Conservation (phyloP, 2,797 vertebrate genomes). For the Sphaeramia orbicularis region DNA sequence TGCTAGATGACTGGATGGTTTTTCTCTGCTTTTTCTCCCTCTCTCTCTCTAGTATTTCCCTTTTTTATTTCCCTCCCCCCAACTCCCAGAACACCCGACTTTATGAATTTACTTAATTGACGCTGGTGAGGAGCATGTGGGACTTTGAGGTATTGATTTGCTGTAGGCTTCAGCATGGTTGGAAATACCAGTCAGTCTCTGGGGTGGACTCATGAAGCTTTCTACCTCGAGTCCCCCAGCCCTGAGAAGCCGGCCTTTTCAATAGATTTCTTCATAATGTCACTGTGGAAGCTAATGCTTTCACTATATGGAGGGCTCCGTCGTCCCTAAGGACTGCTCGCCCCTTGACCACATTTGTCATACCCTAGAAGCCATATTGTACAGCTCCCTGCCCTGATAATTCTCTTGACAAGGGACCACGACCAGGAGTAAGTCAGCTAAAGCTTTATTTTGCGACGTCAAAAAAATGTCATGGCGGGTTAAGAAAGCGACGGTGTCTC, state of each 20-base stretch:
- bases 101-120: slow-evolving; percentile 85
- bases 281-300: slow-evolving; percentile 77
- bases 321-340: slow-evolving; percentile 58
- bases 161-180: slow-evolving; percentile 70
- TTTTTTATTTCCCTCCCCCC: slow-evolving; percentile 29
- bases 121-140: slow-evolving; percentile 68
- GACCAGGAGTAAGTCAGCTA: slow-evolving; percentile 56
- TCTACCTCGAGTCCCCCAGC: slow-evolving; percentile 67
- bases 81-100: slow-evolving; percentile 67
- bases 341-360: slow-evolving; percentile 79
- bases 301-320: slow-evolving; percentile 55
- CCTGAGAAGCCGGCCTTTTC: slow-evolving; percentile 62
- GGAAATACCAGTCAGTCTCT: slow-evolving; percentile 82
- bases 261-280: slow-evolving; percentile 81
- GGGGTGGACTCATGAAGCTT: slow-evolving; percentile 71
- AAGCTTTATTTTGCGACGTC: slow-evolving; percentile 70
- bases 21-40: background rate
- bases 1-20: slow-evolving; percentile 45
- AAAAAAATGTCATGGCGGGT: slow-evolving; percentile 65
- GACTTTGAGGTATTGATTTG: slow-evolving; percentile 82
- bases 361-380: slow-evolving; percentile 64
- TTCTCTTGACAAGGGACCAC: slow-evolving; percentile 65
- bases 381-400: slow-evolving; percentile 61
- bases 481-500: slow-evolving; percentile 37
- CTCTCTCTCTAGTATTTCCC: slow-evolving; percentile 27